Base-by-base conservation (phyloP, 2,113 vertebrate species). In the Tretioscincus oriximinensis region DNA sequence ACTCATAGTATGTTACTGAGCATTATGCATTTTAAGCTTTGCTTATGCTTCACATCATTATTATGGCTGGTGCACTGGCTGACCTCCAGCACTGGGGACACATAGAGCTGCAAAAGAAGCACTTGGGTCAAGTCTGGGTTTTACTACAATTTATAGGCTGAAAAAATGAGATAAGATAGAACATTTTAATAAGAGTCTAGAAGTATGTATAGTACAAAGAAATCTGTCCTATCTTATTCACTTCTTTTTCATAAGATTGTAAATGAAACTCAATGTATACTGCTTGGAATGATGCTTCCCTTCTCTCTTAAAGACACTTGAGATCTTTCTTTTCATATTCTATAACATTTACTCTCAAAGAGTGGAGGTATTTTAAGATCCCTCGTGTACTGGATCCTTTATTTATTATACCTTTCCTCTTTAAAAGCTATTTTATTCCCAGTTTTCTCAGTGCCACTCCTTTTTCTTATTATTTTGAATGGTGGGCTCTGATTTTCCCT, bases 401-500 rank as follows among this genome's bases (percentile, higher is more conserved):
- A 21, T 24, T 79, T 20, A 22, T 79, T 29, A 75, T 20, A 54
- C 77, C 21, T 75, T 61, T 70, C 29, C 21, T 71, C 35, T 31
- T 79, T 79, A 61, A 21, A 24, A 21, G 20, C 60, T 14, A 49
- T 60, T 78, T 41, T 29, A 20, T 60, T 26, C 72, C 85, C 65
- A 26, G 35, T 85, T 64, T 84, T 84, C 86, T 88, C 85, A 89
- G 76, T 14, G 84, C 85, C 84, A 77, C 67, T 78, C 61, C 76
- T 81, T 81, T 87, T 73, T 18, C 61, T n/a, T 78, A 64, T 70
- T 89, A 1, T 82, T 85, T 86, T 81, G 2, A 74, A 83, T 88
- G 78, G 82, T 78, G 77, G 78, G 54, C 73, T 81, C 76, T 85
- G 82, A 71, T 87, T 86, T 88, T 89, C 85, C 78, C 7, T 0